Evolutionary conservation across 2,113 vertebrate genomes (phyloP).

Genomic region (Phrynosoma platyrhinos): DNA sequence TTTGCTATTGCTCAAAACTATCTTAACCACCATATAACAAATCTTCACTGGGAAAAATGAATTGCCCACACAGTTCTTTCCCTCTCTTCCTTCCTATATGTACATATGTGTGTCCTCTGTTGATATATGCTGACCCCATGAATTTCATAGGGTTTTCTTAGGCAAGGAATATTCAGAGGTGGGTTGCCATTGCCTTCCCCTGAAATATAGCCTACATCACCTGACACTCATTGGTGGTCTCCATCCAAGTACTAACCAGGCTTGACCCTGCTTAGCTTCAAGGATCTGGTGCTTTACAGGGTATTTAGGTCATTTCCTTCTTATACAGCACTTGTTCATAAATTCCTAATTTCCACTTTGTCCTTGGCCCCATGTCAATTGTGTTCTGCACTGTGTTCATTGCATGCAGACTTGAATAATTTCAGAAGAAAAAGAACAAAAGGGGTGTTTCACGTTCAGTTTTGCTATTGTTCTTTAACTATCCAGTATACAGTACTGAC

Average conservation of each 20-base stretch:
- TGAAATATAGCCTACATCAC: no score
- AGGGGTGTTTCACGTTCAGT: not conserved
- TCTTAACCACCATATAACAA: slow-evolving; percentile 10
- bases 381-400: slow-evolving; percentile 39
- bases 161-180: no score
- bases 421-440: slow-evolving; percentile 3
- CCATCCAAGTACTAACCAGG: no score
- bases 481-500: slow-evolving; percentile 28
- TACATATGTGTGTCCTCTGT: no score
- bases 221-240: no score
- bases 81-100: fast-evolving
- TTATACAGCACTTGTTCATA: no score
- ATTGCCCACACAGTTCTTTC: fast-evolving
- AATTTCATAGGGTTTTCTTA: no score
- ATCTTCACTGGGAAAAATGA: slow-evolving; percentile 31
- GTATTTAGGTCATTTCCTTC: no score
- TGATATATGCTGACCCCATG: no score
- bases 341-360: slow-evolving; percentile 44
- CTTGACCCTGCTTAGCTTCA: no score
- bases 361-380: slow-evolving; percentile 42
- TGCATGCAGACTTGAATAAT: slow-evolving; percentile 16
- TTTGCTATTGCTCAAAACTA: not conserved
- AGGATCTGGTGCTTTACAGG: no score
- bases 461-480: slow-evolving; percentile 18
- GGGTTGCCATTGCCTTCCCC: no score